Conservation (phyloP, 2,113 vertebrate species). For the Conger conger region DNA sequence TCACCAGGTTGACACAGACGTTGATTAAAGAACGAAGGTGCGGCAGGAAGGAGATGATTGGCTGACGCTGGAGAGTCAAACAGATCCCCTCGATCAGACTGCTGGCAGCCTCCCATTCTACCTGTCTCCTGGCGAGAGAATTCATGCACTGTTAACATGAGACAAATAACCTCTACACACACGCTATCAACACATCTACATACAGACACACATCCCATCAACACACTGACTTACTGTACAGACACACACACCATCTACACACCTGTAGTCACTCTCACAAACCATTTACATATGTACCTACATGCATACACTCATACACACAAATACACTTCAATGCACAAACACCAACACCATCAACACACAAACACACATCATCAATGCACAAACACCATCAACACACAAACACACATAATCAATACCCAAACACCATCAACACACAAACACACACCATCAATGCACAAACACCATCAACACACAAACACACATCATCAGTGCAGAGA, state of each 20-base stretch:
- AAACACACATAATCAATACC: neutral
- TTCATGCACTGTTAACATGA: constrained; percentile 7
- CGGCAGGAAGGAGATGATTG: constrained; percentile 98
- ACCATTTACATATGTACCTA: too few species aligned
- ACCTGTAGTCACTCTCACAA: constrained; percentile 10
- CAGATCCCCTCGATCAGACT: constrained; percentile 99
- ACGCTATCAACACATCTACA: constrained; percentile 18
- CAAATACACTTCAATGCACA: constrained; percentile 14
- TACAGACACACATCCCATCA: constrained; percentile 12
- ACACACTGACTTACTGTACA: constrained; percentile 5
- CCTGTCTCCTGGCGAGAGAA: constrained; percentile 88
- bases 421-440: neutral
- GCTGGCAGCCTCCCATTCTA: constrained; percentile 99
- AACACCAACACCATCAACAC: neutral
- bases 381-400: neutral
- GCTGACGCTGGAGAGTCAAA: constrained; percentile 97
- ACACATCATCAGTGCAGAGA: neutral
- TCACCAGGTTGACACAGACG: constrained; percentile 98
- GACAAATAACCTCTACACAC: too few species aligned
- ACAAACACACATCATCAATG: neutral
- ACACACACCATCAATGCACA: neutral
- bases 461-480: neutral
- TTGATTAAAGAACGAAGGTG: constrained; percentile 99
- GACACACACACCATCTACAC: constrained; percentile 20
- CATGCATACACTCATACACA: constrained; percentile 13